Evolutionary conservation across 2,113 vertebrate species (phyloP), one percentile per base, ranked within the genome.

Genomic region (Corapipo altera): DNA sequence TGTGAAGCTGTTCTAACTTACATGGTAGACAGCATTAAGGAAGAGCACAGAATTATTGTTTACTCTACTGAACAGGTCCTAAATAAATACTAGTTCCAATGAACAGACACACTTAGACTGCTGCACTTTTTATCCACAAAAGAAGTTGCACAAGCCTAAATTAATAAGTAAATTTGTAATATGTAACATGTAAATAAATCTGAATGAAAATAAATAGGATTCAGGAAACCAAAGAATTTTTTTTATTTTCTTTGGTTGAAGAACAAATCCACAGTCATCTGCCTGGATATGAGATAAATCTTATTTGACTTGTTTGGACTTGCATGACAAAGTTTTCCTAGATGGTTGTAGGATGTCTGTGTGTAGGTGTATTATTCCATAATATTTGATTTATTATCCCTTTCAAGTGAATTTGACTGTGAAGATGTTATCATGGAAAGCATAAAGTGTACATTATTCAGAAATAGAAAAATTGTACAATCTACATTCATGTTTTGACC

Each of bases 381-480:
- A 91, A 75, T 87, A 76, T 85, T 87, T 91, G 33, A 71, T 76
- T 90, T 91, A 74, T 90, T 94, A 54, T 5, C 3, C 2, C 19
- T 70, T 85, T 91, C 79, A 85, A 92, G 24, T 82, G 27, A 80
- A 64, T 95, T 74, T 91, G 78, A 82, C 43, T 92, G 94, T 74
- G 51, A 90, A 94, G 85, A 92, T 73, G 10, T 11, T 96, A 22
- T 59, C 49, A n/a, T 37, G 23, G 33, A 92, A 89, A 94, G 48
- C 13, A 23, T 10, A 33, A 91, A 79, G 11, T 41, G 12, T 49
- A 48, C 33, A 49, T 88, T 88, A 51, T 91, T 95, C 69, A 62
- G 35, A 78, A 88, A 64, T 19, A 75, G 39, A 92, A 96, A 72
- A 26, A 76, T 17, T 51, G 3, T 67, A n/a, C 4, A 11, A 18